These are phyloP conservation scores for Telmatherina bonti DNA, from an alignment of 2,797 vertebrate genomes.

Conservation along the genomic window DNA sequence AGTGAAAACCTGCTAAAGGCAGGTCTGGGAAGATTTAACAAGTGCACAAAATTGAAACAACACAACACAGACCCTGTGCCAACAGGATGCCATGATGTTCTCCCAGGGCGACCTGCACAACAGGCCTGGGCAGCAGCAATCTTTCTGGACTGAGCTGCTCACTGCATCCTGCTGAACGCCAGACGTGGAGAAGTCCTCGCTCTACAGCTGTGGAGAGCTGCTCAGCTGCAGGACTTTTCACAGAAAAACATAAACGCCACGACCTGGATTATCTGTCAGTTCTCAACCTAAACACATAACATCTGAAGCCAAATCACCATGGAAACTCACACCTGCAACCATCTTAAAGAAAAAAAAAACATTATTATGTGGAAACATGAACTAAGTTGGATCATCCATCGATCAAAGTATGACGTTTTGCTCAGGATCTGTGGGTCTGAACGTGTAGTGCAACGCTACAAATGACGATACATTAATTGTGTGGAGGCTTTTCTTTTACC, in stretches of 20 bases:
- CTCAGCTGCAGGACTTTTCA: conserved; percentile 74
- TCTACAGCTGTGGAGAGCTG: conserved; percentile 78
- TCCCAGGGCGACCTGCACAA: conserved; percentile 91
- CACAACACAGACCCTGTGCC: conserved; percentile 84
- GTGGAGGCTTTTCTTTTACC: not conserved
- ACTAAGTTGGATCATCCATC: conserved; percentile 10
- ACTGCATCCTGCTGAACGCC: conserved; percentile 83
- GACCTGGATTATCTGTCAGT: not conserved
- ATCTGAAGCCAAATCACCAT: not conserved
- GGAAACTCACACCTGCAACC: not conserved
- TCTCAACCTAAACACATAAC: not conserved
- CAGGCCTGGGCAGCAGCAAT: conserved; percentile 86
- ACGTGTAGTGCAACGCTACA: conserved; percentile 17
- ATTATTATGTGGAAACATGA: not conserved
- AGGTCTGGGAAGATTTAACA: not conserved
- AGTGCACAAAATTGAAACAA: not conserved
- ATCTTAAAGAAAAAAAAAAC: not conserved
- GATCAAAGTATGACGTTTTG: not conserved
- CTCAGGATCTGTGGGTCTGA: conserved; percentile 2
- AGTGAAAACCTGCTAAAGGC: not conserved
- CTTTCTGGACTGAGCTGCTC: conserved; percentile 84
- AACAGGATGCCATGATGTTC: conserved; percentile 90
- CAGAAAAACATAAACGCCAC: not conserved
- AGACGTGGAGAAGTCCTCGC: conserved; percentile 89
- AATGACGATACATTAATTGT: not conserved